Base-by-base conservation (phyloP, 2,888 invertebrate species). In the Mesopsocus fuscifrons region DNA sequence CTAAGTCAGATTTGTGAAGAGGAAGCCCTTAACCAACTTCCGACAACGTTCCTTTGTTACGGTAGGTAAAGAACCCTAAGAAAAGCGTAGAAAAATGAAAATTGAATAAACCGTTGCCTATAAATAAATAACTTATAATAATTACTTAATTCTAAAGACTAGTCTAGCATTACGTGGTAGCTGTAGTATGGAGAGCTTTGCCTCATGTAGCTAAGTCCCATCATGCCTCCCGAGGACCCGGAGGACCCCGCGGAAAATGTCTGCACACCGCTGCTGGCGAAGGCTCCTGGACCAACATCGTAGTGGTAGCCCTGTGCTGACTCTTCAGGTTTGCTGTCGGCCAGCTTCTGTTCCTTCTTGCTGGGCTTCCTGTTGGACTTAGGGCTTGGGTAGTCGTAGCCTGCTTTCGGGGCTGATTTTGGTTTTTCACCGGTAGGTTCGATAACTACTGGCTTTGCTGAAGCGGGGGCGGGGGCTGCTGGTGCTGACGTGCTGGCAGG, bases 301-400 rank as follows among this genome's bases (percentile, higher is more conserved):
- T 38, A 38, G n/a, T 38, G 38, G 11, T 38, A 38, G 3, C 38
- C 38, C 3, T 13, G 4, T 6, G 18, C 38, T 3, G 38, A 20
- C 20, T 38, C 38, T 20, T 38, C 38, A 20, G 38, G 38, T 20
- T 38, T 38, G 38, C 38, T 38, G 20, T 38, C 38, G 5, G 38
- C 38, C 5, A 20, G 38, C 18, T 38, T 38, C 6, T 17, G 38
- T 4, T 38, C 38, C 13, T 20, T 17, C 38, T 21, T 38, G 20
- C 18, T 38, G 4, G 38, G 38, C 11, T 38, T 38, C 21, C 21
- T 38, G 9, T 9, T 5, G 21, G n/a, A 18, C 21, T 38, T 38
- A 16, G 38, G 20, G 17, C 18, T 13, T 9, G 38, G 21, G 21
- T 38, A 38, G 21, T 21, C 21, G 20, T 38, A 38, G 20, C 18